These are phyloP conservation scores for Erythrocercus mccallii DNA, from an alignment of 2,113 vertebrate genomes.

Conservation along the genomic window DNA sequence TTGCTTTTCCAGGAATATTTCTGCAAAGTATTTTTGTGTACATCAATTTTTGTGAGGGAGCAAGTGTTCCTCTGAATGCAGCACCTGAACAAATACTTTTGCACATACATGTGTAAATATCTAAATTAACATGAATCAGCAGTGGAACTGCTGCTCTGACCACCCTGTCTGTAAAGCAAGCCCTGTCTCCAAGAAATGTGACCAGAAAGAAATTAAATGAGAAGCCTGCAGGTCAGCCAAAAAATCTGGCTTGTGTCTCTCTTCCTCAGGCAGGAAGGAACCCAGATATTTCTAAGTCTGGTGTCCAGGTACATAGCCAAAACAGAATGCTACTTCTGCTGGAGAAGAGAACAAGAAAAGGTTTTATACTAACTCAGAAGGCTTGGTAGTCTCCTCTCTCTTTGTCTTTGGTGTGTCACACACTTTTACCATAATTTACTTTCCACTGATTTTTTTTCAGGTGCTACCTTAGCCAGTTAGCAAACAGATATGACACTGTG, in stretches of 20 bases:
- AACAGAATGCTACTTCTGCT: background rate
- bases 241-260: conserved; percentile 12
- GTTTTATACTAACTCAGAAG: background rate
- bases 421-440: background rate
- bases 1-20: background rate
- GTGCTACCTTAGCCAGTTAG: background rate
- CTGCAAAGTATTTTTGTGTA: background rate
- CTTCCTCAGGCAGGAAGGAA: conserved; percentile 49
- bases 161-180: background rate
- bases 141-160: background rate
- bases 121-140: background rate
- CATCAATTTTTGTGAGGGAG: background rate
- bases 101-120: background rate
- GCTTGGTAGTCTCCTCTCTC: background rate
- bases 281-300: conserved; percentile 21
- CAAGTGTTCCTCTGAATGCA: background rate
- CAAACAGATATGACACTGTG: background rate
- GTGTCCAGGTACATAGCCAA: conserved; percentile 45
- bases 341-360: background rate
- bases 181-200: background rate
- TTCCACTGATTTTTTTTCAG: background rate
- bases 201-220: conserved; percentile 14
- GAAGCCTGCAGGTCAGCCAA: conserved; percentile 28
- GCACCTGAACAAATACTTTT: background rate
- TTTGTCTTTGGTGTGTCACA: background rate